These are phyloP conservation scores for Nemapogon koenigi DNA, from an alignment of 2,888 invertebrate genomes.

Conservation along the genomic window DNA sequence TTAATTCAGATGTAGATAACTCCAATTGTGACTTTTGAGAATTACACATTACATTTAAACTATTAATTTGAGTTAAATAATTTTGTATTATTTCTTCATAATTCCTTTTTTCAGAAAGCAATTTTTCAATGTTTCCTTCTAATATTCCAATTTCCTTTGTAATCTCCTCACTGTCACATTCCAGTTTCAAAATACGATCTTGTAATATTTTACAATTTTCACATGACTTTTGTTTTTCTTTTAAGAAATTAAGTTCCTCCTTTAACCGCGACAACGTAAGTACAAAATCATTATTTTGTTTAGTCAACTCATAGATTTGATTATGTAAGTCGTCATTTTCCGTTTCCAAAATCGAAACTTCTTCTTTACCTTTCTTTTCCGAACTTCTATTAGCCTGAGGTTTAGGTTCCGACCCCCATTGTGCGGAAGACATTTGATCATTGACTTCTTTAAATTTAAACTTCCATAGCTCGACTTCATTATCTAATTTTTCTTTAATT, in stretches of 20 bases:
- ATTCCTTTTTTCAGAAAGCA: conserved; percentile 19
- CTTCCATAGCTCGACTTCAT: conserved; percentile 76
- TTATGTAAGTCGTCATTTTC: conserved; percentile 51
- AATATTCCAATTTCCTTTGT: conserved; percentile 14
- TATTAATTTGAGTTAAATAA: too few relatives aligned
- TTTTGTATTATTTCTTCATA: conserved; percentile 22
- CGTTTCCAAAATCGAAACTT: conserved; percentile 44
- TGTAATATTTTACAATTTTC: conserved; percentile 25
- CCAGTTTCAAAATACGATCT: conserved; percentile 19
- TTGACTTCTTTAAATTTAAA: conserved; percentile 73
- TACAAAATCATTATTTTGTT: conserved; percentile 34
- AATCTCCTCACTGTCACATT: conserved; percentile 1
- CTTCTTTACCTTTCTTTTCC: conserved; percentile 26
- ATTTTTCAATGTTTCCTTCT: conserved; percentile 25
- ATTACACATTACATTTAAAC: too few relatives aligned
- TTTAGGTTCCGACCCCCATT: conserved; percentile 36
- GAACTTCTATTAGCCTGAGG: conserved; percentile 12
- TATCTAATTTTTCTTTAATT: conserved; percentile 82
- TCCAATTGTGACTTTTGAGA: too few relatives aligned
- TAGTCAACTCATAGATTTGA: conserved; percentile 35
- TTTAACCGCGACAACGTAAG: conserved; percentile 27
- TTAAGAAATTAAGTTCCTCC: conserved; percentile 32
- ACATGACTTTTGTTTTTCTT: conserved; percentile 30
- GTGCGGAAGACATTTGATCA: conserved; percentile 63
- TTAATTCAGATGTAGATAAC: too few relatives aligned